Evolutionary conservation across 2,888 invertebrate genomes (phyloP).

Genomic region (Linyphia triangularis): DNA sequence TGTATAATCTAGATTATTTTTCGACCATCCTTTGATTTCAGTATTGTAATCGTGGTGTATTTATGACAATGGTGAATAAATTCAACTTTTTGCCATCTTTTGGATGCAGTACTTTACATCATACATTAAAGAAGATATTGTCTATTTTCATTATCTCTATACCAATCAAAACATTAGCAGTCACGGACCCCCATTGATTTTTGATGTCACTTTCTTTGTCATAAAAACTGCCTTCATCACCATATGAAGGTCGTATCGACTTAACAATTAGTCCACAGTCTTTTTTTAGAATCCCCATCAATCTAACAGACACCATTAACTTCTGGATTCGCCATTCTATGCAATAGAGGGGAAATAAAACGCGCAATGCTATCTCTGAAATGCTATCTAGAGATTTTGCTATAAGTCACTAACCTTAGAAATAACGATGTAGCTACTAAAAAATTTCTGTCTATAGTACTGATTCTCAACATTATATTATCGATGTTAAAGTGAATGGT

Average conservation of each 20-base stretch:
- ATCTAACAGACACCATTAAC: constrained; percentile 5
- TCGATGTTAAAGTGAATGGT: no score
- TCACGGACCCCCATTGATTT: background rate
- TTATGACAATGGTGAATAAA: no score
- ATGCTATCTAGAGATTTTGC: no score
- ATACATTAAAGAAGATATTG: background rate
- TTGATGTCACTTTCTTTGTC: background rate
- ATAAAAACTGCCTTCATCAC: constrained; percentile 9
- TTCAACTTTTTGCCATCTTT: no score
- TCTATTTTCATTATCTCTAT: no score
- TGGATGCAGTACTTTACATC: no score
- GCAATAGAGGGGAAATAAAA: background rate
- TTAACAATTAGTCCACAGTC: background rate
- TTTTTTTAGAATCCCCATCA: constrained; percentile 30
- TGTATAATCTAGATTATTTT: no score
- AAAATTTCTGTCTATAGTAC: no score
- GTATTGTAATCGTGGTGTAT: no score
- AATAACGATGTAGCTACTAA: no score
- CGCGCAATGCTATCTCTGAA: background rate
- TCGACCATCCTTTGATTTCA: no score
- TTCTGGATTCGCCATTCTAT: background rate
- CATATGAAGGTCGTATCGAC: constrained; percentile 17
- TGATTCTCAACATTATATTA: no score
- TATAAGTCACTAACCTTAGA: constrained; percentile 1
- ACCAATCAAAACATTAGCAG: background rate